phyloP scores from a whole-genome alignment of 2,113 vertebrate species.

The Catagonus wagneri region DNA sequence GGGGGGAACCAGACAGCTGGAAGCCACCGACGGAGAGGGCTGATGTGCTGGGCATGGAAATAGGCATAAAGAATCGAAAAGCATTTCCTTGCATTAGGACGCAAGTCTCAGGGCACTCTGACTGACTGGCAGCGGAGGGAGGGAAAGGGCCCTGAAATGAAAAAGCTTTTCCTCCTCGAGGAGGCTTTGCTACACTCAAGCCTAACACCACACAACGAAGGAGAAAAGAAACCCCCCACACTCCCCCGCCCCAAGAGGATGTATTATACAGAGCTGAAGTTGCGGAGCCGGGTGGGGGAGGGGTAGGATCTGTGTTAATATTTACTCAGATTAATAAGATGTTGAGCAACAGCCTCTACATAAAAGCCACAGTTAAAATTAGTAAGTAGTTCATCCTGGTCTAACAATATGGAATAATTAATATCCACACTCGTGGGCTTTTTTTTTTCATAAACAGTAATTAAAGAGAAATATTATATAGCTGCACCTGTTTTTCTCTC shows the following conservation, averaged over 20 bases:
- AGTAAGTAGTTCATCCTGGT: slow-evolving; percentile 84
- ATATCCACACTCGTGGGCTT: slow-evolving; percentile 78
- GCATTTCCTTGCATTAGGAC: slow-evolving; percentile 52
- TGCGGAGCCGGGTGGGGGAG: not conserved
- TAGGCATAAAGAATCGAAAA: slow-evolving; percentile 78
- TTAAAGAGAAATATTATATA: slow-evolving; percentile 89
- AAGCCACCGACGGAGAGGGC: not conserved
- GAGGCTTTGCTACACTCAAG: not conserved
- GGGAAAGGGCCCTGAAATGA: not conserved
- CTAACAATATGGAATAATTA: slow-evolving; percentile 86
- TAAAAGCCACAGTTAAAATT: slow-evolving; percentile 84
- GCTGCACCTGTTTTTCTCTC: slow-evolving; percentile 86
- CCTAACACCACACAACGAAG: not conserved
- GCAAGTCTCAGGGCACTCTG: not conserved
- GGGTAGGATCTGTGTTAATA: slow-evolving; percentile 71
- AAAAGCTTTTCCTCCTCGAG: slow-evolving; percentile 38
- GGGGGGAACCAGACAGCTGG: not conserved
- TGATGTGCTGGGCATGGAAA: not conserved
- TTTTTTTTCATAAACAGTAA: slow-evolving; percentile 85
- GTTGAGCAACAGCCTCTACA: slow-evolving; percentile 70
- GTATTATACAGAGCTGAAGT: not conserved
- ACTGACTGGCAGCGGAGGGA: not conserved
- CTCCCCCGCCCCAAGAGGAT: not conserved
- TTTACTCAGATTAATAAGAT: slow-evolving; percentile 81
- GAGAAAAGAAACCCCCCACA: not conserved